phyloP scores from a whole-genome alignment of 2,888 invertebrate genomes.

The Xiphydria camelus region DNA sequence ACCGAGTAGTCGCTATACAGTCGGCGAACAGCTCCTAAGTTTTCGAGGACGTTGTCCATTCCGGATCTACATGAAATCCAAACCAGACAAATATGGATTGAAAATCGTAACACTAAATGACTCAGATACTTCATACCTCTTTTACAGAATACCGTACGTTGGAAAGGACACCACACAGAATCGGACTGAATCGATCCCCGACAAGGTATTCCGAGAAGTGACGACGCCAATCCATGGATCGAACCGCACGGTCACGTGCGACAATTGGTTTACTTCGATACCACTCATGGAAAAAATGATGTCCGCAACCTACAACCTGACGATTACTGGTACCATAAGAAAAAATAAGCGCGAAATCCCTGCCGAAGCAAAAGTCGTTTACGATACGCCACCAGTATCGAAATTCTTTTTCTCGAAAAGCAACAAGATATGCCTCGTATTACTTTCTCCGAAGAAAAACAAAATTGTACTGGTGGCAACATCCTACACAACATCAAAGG shows the following conservation, averaged over 20 bases:
- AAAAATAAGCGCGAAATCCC: slow-evolving; percentile 16
- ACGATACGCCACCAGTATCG: too few relatives aligned
- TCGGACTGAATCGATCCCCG: not conserved
- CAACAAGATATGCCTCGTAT: too few relatives aligned
- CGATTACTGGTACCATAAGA: slow-evolving; percentile 11
- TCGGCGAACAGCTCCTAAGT: too few relatives aligned
- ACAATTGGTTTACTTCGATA: slow-evolving; percentile 17
- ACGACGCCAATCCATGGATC: slow-evolving; percentile 13
- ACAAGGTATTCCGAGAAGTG: not conserved
- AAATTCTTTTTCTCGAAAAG: too few relatives aligned
- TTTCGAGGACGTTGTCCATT: too few relatives aligned
- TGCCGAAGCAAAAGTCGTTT: slow-evolving; percentile 10
- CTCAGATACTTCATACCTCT: too few relatives aligned
- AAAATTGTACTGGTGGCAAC: slow-evolving; percentile 1
- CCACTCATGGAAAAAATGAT: slow-evolving; percentile 6
- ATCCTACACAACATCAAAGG: too few relatives aligned
- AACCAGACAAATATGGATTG: too few relatives aligned
- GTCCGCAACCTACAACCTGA: slow-evolving; percentile 6
- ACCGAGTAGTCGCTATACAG: too few relatives aligned
- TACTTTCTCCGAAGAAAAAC: not conserved
- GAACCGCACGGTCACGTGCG: slow-evolving; percentile 11
- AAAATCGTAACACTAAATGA: too few relatives aligned
- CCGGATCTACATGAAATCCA: too few relatives aligned
- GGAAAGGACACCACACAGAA: slow-evolving; percentile 4
- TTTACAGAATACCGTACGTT: slow-evolving; percentile 10